A percentile compares a stretch with the other conserved stretches of the same genome.
Conservation (phyloP, 2,113 vertebrate species). For the Strix aluco region DNA sequence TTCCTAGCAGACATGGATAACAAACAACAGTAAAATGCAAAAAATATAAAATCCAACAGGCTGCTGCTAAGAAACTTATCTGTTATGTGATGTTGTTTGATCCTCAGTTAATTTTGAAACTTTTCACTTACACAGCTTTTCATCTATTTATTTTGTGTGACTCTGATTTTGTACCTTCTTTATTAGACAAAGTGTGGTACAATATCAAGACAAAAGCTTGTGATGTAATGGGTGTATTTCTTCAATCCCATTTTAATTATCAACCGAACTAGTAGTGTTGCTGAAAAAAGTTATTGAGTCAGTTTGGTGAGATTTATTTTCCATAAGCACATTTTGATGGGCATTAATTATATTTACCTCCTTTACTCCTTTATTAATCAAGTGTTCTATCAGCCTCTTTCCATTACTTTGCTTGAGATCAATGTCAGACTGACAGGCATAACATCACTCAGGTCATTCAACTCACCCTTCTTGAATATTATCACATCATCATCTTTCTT, state of each 20-base stretch:
- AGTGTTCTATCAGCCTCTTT: not conserved
- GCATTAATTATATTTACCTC: constrained; percentile 8
- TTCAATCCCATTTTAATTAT: not conserved
- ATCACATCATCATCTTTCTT: constrained; percentile 15
- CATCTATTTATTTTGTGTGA: not conserved
- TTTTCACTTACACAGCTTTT: not conserved
- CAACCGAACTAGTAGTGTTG: not conserved
- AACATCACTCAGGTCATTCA: not conserved
- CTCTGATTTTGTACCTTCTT: not conserved
- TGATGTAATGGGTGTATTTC: not conserved
- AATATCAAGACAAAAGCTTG: not conserved
- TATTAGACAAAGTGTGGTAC: not conserved
- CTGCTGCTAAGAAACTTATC: not conserved
- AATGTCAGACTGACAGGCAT: not conserved
- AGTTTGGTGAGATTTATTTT: not conserved
- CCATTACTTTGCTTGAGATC: not conserved
- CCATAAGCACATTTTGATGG: not conserved
- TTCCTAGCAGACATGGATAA: not conserved
- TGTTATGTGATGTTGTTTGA: not conserved
- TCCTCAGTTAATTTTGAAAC: not conserved
- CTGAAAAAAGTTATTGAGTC: not conserved
- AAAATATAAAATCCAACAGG: not conserved
- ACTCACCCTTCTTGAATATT: not conserved
- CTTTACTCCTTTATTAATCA: constrained; percentile 23
- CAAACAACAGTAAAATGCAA: not conserved